phyloP scores from a whole-genome alignment of 2,888 invertebrate species.

The Leucophora obtusa region DNA sequence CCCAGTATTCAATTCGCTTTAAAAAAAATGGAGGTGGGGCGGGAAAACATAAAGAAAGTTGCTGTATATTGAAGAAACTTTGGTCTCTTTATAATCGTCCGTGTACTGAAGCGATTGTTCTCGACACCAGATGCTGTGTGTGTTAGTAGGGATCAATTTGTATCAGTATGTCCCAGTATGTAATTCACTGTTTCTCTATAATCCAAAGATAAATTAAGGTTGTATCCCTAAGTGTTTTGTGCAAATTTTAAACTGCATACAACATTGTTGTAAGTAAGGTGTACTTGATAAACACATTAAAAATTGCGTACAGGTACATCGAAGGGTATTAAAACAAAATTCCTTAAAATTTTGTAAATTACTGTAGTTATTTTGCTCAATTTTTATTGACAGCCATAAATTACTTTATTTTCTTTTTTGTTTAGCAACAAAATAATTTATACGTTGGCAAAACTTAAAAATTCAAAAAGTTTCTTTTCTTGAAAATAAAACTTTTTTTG shows the following conservation, averaged over 20 bases:
- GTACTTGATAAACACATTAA: neutral
- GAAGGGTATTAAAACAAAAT: neutral
- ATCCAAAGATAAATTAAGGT: too few relatives aligned
- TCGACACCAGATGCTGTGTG: too few relatives aligned
- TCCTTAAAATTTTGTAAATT: neutral
- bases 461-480: constrained; percentile 33
- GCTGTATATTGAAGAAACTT: too few relatives aligned
- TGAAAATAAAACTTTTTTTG: constrained; percentile 2
- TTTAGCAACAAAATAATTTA: constrained; percentile 30
- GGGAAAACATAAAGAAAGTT: too few relatives aligned
- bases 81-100: too few relatives aligned
- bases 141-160: too few relatives aligned
- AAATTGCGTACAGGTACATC: neutral
- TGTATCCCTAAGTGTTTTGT: too few relatives aligned
- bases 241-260: neutral
- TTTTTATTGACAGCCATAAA: constrained; percentile 43
- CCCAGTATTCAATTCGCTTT: too few relatives aligned
- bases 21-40: too few relatives aligned
- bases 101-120: too few relatives aligned
- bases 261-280: neutral
- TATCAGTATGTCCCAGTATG: too few relatives aligned
- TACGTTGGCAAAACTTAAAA: constrained; percentile 41
- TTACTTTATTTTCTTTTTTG: constrained; percentile 34
- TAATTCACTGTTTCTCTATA: too few relatives aligned
- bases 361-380: constrained; percentile 1